These are phyloP conservation scores for Diplolepis rosae DNA, from an alignment of 2,888 invertebrate species.

Conservation along the genomic window DNA sequence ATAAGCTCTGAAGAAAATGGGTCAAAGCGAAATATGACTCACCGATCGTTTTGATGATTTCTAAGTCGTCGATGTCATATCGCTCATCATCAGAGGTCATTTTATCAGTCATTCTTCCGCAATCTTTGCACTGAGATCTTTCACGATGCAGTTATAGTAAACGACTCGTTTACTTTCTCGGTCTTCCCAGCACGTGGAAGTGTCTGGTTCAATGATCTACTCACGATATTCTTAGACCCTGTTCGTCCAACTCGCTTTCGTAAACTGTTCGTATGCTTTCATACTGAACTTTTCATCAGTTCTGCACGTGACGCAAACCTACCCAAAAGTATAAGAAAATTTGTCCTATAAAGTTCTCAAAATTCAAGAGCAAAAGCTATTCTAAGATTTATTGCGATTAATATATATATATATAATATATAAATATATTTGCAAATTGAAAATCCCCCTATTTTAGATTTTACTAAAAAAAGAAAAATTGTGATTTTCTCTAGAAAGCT, in stretches of 20 bases:
- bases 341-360: too few species aligned
- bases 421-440: too few species aligned
- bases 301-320: background rate
- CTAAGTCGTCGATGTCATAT: slow-evolving; percentile 85
- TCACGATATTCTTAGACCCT: slow-evolving; percentile 57
- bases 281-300: slow-evolving; percentile 5
- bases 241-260: slow-evolving; percentile 31
- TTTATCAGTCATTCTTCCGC: slow-evolving; percentile 55
- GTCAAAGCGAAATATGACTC: slow-evolving; percentile 72
- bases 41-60: slow-evolving; percentile 92
- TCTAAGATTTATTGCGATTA: too few species aligned
- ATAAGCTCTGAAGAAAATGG: background rate
- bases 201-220: slow-evolving; percentile 61
- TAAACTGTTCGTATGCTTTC: slow-evolving; percentile 26
- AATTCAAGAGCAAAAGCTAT: too few species aligned
- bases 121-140: slow-evolving; percentile 15
- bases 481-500: background rate
- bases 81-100: slow-evolving; percentile 66
- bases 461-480: background rate
- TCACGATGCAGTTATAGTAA: background rate
- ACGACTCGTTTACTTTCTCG: slow-evolving; percentile 34
- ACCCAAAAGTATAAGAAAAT: background rate
- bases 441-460: too few species aligned
- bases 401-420: too few species aligned
- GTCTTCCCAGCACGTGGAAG: slow-evolving; percentile 52